Percentiles rank a stretch among this genome's conserved stretches.
phyloP scores from a whole-genome alignment of 2,797 vertebrate species.

The Euthynnus affinis region DNA sequence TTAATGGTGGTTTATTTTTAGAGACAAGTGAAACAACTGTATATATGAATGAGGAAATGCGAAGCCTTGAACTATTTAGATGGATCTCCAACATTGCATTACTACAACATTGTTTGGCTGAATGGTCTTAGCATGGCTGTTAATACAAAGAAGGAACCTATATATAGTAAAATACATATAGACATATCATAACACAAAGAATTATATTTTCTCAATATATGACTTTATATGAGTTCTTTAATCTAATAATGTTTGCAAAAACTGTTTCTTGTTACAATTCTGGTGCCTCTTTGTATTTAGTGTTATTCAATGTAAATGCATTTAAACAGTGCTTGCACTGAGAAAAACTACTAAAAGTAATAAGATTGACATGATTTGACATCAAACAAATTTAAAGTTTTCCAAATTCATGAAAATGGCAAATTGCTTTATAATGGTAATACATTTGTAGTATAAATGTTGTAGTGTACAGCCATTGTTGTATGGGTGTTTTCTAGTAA shows the following conservation, averaged over 20 bases:
- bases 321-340: too few relatives aligned
- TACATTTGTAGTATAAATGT: neutral
- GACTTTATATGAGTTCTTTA: neutral
- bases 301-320: neutral
- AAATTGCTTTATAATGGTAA: too few relatives aligned
- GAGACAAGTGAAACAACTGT: neutral
- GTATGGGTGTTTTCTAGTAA: neutral
- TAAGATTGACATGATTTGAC: too few relatives aligned
- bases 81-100: neutral
- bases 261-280: neutral
- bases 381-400: neutral
- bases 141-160: conserved; percentile 7
- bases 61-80: neutral
- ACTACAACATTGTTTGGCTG: neutral
- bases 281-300: neutral
- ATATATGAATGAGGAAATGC: conserved; percentile 55
- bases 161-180: too few relatives aligned
- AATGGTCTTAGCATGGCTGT: neutral
- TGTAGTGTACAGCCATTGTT: neutral
- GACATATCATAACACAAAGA: neutral
- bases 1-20: conserved; percentile 21
- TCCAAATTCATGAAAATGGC: neutral
- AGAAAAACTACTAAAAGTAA: too few relatives aligned
- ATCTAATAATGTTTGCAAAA: neutral
- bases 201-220: neutral